Percentiles rank a stretch among this genome's conserved stretches.
phyloP scores from a whole-genome alignment of 2,113 vertebrate species.

The Siniperca knerii region DNA sequence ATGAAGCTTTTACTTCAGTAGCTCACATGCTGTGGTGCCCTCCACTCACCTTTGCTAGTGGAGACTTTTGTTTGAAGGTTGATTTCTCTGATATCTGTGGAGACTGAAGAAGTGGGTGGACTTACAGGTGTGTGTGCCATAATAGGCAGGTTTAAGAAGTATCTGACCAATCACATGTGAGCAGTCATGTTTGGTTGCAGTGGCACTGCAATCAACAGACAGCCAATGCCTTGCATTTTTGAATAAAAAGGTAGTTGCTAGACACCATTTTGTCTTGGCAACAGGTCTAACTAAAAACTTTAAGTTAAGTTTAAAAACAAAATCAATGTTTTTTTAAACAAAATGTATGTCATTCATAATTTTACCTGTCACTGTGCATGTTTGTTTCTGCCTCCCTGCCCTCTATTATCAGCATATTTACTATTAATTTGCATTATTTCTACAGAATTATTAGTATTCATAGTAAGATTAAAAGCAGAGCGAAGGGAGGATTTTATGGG shows the following conservation, averaged over 20 bases:
- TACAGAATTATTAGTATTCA: background rate
- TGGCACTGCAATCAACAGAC: background rate
- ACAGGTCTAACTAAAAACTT: background rate
- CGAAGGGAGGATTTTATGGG: background rate
- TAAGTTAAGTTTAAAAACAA: background rate
- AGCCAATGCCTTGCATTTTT: background rate
- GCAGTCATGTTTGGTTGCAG: slow-evolving; percentile 58
- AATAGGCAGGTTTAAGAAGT: slow-evolving; percentile 34
- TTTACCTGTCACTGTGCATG: background rate
- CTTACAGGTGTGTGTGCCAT: slow-evolving; percentile 8
- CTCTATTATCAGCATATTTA: background rate
- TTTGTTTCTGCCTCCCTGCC: background rate
- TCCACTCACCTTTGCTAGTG: slow-evolving; percentile 60
- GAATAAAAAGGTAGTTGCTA: background rate
- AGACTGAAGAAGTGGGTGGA: slow-evolving; percentile 28
- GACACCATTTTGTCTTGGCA: background rate
- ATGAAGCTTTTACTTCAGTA: background rate
- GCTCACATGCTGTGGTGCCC: background rate
- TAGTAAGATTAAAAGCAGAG: background rate
- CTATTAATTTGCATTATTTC: slow-evolving; percentile 14
- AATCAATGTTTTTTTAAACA: background rate
- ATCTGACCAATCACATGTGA: slow-evolving; percentile 61
- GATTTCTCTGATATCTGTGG: slow-evolving; percentile 35
- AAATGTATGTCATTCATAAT: background rate
- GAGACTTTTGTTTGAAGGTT: slow-evolving; percentile 49